Conservation (phyloP, 2,113 vertebrate genomes). For the human region DNA sequence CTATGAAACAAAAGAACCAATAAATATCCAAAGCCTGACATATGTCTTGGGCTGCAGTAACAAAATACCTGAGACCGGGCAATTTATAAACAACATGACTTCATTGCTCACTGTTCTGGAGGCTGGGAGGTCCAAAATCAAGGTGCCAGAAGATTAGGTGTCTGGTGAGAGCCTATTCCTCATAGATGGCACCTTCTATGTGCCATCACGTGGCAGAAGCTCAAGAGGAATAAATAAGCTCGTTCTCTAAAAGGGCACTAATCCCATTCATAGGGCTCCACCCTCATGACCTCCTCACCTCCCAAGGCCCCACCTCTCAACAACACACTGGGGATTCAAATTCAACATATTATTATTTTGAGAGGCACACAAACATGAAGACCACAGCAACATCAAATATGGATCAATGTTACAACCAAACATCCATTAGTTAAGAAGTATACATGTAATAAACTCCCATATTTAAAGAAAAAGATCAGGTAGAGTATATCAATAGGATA, state of each 20-base stretch:
- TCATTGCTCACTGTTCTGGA: background rate
- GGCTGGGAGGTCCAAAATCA: background rate
- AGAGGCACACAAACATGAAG: background rate
- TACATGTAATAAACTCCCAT: rapidly evolving
- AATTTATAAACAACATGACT: background rate
- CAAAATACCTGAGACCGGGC: background rate
- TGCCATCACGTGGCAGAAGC: background rate
- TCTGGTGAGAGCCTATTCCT: background rate
- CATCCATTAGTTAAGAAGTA: background rate
- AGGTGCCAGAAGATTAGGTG: background rate
- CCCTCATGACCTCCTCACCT: too few species aligned
- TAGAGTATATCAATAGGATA: background rate
- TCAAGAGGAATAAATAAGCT: too few species aligned
- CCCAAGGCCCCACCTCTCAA: background rate
- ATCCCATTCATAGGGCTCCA: too few species aligned
- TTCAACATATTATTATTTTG: rapidly evolving
- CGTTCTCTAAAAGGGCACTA: background rate
- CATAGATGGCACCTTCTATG: background rate
- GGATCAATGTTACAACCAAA: background rate
- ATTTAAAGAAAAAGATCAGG: background rate
- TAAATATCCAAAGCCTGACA: background rate
- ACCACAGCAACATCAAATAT: background rate
- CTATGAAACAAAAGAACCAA: background rate
- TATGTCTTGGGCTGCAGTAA: too few species aligned
- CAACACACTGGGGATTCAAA: too few species aligned